Conservation (phyloP, 1,140 invertebrate species). For the Drosophila repleta region DNA sequence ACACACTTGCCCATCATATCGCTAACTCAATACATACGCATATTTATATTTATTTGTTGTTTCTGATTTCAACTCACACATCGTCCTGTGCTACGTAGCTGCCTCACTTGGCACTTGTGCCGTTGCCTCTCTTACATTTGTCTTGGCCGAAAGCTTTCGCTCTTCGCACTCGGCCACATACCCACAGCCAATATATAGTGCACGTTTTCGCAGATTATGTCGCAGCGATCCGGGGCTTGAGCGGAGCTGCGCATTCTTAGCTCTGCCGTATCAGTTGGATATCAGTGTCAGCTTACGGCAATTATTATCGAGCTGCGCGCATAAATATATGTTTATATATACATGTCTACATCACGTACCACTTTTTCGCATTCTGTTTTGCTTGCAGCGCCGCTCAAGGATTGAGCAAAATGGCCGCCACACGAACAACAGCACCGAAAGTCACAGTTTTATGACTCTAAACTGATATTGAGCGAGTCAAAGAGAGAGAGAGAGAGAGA, state of each 20-base stretch:
- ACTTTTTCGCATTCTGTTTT: constrained; percentile 27
- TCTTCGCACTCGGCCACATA: not conserved
- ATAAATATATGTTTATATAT: constrained; percentile 7
- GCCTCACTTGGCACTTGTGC: constrained; percentile 19
- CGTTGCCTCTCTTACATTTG: not conserved
- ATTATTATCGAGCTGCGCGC: constrained; percentile 10
- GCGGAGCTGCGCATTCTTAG: constrained; percentile 35
- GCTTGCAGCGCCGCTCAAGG: constrained; percentile 44
- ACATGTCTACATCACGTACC: constrained; percentile 3
- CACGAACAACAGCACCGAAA: constrained; percentile 24
- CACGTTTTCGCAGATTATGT: constrained; percentile 48
- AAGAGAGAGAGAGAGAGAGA: not conserved
- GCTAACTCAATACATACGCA: not conserved
- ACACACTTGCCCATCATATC: not conserved
- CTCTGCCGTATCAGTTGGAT: constrained; percentile 30
- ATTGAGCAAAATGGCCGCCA: constrained; percentile 67
- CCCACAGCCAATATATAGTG: constrained; percentile 11
- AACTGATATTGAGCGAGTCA: constrained; percentile 26
- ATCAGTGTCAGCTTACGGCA: constrained; percentile 18
- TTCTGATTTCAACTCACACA: constrained; percentile 17
- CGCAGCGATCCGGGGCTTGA: constrained; percentile 20
- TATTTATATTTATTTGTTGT: constrained; percentile 43
- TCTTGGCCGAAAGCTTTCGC: constrained; percentile 32
- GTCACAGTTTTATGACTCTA: constrained; percentile 68
- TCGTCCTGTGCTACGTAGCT: constrained; percentile 34